A percentile compares a stretch with the other conserved stretches of the same genome.
Conservation (phyloP, 2,113 vertebrate species). For the Myotis davidii region DNA sequence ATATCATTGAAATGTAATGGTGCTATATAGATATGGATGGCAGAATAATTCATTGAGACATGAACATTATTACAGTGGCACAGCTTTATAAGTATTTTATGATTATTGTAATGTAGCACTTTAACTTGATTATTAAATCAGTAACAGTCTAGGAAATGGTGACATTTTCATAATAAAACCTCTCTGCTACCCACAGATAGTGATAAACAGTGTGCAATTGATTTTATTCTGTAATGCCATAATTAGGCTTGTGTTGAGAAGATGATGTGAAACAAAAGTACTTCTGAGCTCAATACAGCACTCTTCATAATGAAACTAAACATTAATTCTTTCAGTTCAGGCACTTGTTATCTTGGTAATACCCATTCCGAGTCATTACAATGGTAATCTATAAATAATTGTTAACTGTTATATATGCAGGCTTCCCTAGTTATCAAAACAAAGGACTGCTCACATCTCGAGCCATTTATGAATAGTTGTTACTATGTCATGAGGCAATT, state of each 20-base stretch:
- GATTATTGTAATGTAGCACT: conserved; percentile 48
- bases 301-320: conserved; percentile 34
- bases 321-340: conserved; percentile 29
- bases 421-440: conserved; percentile 12
- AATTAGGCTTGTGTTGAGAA: conserved; percentile 58
- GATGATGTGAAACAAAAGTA: conserved; percentile 49
- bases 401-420: not conserved
- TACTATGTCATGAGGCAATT: not conserved
- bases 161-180: conserved; percentile 54
- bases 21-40: conserved; percentile 12
- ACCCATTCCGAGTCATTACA: not conserved
- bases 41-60: conserved; percentile 54
- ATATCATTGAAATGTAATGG: conserved; percentile 62
- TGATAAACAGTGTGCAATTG: not conserved
- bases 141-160: conserved; percentile 51
- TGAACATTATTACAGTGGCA: conserved; percentile 51
- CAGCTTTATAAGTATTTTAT: conserved; percentile 54
- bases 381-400: conserved; percentile 35
- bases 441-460: not conserved
- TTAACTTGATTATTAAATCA: conserved; percentile 63
- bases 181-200: conserved; percentile 17
- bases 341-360: not conserved
- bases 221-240: conserved; percentile 58
- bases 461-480: not conserved
- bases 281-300: conserved; percentile 25